phyloP scores from a whole-genome alignment of 2,888 invertebrate genomes.

The Ariolimax columbianus region DNA sequence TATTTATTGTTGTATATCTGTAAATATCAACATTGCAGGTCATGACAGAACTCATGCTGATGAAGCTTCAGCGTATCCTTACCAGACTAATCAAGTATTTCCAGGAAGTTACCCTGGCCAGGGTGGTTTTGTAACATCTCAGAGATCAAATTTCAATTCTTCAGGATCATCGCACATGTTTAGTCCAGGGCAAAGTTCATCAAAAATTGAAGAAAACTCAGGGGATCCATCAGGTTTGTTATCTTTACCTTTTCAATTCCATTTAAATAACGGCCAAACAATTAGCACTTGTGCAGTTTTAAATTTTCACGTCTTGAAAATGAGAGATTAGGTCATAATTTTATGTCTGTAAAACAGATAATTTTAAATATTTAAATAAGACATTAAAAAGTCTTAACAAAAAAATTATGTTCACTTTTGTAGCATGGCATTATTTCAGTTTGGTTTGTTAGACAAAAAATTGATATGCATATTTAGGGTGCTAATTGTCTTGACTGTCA shows the following conservation, averaged over 20 bases:
- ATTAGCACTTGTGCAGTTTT: background rate
- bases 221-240: conserved; percentile 49
- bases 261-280: background rate
- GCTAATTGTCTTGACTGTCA: conserved; percentile 20
- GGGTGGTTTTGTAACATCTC: conserved; percentile 32
- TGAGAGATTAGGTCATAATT: too few relatives aligned
- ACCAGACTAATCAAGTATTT: conserved; percentile 36
- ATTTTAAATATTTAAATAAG: background rate
- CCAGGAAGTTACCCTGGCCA: conserved; percentile 33
- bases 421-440: too few relatives aligned
- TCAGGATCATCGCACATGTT: conserved; percentile 30
- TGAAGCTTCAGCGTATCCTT: conserved; percentile 35
- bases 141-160: conserved; percentile 38
- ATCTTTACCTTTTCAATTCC: background rate
- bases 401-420: background rate
- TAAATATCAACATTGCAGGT: conserved; percentile 13
- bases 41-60: conserved; percentile 42
- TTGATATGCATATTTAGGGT: background rate
- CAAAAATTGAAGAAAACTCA: conserved; percentile 39
- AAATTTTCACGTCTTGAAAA: too few relatives aligned
- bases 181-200: conserved; percentile 31
- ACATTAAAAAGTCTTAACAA: background rate
- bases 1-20: background rate
- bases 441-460: background rate
- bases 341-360: background rate